Percentiles rank a stretch among this genome's conserved stretches.
These are phyloP conservation scores for Pseudolaguvia tuberculata DNA, from an alignment of 2,113 vertebrate species.

Conservation along the genomic window DNA sequence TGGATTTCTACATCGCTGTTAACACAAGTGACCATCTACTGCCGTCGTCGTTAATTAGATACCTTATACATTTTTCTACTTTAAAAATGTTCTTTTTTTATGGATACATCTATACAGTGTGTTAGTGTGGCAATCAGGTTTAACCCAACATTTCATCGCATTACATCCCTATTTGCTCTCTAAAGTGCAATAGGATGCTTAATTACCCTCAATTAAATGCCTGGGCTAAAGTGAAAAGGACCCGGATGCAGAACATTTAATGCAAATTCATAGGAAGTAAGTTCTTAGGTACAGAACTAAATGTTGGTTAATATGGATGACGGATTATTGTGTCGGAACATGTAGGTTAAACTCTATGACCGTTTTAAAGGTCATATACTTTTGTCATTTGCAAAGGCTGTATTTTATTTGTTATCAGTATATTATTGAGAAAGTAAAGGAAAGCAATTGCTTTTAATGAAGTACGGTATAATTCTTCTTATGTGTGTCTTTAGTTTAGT, in stretches of 20 bases:
- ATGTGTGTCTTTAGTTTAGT: background rate
- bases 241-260: conserved; percentile 70
- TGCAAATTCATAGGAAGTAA: conserved; percentile 46
- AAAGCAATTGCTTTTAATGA: background rate
- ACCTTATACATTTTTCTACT: background rate
- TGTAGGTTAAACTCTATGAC: background rate
- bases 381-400: background rate
- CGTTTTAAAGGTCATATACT: background rate
- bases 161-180: conserved; percentile 61
- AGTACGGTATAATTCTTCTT: background rate
- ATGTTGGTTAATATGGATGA: conserved; percentile 47
- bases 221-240: conserved; percentile 72
- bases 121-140: conserved; percentile 55
- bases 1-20: background rate
- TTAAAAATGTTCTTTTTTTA: conserved; percentile 54
- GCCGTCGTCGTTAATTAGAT: background rate
- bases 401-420: background rate
- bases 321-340: conserved; percentile 9
- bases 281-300: conserved; percentile 49
- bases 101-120: conserved; percentile 56
- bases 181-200: conserved; percentile 66
- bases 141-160: conserved; percentile 72
- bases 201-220: conserved; percentile 77
- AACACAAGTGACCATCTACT: background rate
- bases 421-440: background rate